Base-by-base conservation (phyloP, 1,140 invertebrate genomes). In the Leptopilina clavipes region DNA sequence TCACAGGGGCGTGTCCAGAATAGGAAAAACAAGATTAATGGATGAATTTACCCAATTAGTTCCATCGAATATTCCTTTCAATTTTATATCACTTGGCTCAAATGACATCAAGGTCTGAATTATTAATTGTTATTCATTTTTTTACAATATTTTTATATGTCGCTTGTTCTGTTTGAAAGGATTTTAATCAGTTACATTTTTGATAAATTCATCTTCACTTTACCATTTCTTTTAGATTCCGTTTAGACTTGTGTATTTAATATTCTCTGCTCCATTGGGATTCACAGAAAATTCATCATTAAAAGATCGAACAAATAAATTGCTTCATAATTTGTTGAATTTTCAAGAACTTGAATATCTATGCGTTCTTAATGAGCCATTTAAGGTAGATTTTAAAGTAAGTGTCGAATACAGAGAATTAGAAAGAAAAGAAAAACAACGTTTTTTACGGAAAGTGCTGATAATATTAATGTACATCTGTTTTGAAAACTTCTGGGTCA, bases 11-110 rank as follows among this genome's bases (percentile, higher is more conserved):
- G 91, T 92, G 37, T 86, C 90, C 8, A 87, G 91, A 78, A 88
- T 92, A 14, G 93, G 93, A 3, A 94, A 93, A 87, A 92, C 91
- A 0, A 89, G 93, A 79, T 83, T 93, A 12, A 81, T 93, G 5
- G 89, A 92, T 48, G 93, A 94, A 89, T 87, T 93, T 25, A 84
- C 90, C 7, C 86, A 87, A 72, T 75, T 90, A 3, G 89, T 90
- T 12, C 91, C 92, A 2, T 78, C 77, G 54, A 80, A 81, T 40
- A 81, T 92, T 7, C 86, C 86, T 3, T 85, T 86, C 3, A 89
- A 90, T 75, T 91, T 86, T 65, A 88, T 92, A 48, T 80, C 83
- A 8, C 73, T 91, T n/a, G 79, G 80, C 1, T 71, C 82, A 14
- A 82, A 74, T 12, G 87, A 90, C 65, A 84, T 87, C 78, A 85